Evolutionary conservation across 2,113 vertebrate species (phyloP), one percentile per base, ranked within the genome.

Genomic region (Tylochromis polylepis): DNA sequence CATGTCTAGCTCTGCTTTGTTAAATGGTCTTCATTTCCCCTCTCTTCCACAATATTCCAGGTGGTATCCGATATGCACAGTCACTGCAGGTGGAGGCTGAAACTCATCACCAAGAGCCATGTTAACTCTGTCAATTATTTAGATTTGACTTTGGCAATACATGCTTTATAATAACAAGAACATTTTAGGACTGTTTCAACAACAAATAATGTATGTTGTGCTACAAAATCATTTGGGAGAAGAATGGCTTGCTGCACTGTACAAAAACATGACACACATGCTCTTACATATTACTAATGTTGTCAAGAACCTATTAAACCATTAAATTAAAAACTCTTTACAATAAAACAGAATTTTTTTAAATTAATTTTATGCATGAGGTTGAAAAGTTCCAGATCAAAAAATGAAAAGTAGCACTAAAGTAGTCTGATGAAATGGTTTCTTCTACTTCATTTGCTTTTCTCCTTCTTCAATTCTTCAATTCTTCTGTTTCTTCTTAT

Each of bases 321-420:
- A 65, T 36, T 65, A n/a, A 36, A 36, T 10, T n/a, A n/a, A 36
- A 62, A 62, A 34, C 0, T 36, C 16, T 62, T 62, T 62, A 34
- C 1, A 62, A 20, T 11, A 20, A 20, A 60, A 2, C 0, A 0
- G 0, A 1, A 5, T 3, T 1, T 3, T 29, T 60, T 60, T 60
- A 11, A 9, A 34, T 62, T 62, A 20, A 62, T 34, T 34, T 62
- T 31, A 36, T 62, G 59, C 16, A 62, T 0, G 29, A 62, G 10
- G 59, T 62, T 36, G 59, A 62, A 62, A 36, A 62, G 9, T 36
- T 62, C 16, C 29, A 34, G 59, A 62, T 62, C 16, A 11, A 29
- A 62, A 34, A 62, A 36, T 62, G 59, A 62, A 62, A 62, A 62
- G 18, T 31, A n/a, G 31, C 59, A 7, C 59, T 11, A 36, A 62